Conservation (phyloP, 2,797 vertebrate species). For the Pangasius djambal region DNA sequence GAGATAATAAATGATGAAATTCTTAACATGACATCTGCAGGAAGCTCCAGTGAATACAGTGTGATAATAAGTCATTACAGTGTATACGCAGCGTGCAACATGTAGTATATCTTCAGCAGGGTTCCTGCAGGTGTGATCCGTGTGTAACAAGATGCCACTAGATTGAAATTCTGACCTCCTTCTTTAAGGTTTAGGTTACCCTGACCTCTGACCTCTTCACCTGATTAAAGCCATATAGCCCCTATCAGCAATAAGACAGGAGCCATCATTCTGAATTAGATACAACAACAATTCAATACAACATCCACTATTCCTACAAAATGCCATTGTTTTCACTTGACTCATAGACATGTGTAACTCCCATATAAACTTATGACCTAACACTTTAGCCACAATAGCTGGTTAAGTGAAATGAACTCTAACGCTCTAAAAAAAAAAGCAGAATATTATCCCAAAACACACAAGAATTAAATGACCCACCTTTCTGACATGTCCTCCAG, state of each 20-base stretch:
- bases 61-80: neutral
- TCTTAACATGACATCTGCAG: neutral
- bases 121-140: neutral
- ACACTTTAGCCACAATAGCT: neutral
- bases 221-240: constrained; percentile 72
- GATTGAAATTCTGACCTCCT: constrained; percentile 68
- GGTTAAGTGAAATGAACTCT: neutral
- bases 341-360: neutral
- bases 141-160: constrained; percentile 64
- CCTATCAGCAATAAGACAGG: neutral
- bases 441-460: neutral
- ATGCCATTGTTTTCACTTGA: neutral
- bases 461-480: constrained; percentile 67
- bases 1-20: neutral
- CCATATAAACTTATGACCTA: neutral
- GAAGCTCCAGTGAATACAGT: neutral
- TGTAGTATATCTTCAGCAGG: neutral
- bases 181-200: constrained; percentile 73
- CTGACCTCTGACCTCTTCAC: constrained; percentile 71
- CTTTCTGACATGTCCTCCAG: constrained; percentile 89
- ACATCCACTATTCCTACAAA: neutral
- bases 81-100: neutral
- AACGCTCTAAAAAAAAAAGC: too few relatives aligned
- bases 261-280: neutral
- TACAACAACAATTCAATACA: too few relatives aligned